phyloP scores from a whole-genome alignment of 2,113 vertebrate genomes.

The Cyprinodon brontotheroides region DNA sequence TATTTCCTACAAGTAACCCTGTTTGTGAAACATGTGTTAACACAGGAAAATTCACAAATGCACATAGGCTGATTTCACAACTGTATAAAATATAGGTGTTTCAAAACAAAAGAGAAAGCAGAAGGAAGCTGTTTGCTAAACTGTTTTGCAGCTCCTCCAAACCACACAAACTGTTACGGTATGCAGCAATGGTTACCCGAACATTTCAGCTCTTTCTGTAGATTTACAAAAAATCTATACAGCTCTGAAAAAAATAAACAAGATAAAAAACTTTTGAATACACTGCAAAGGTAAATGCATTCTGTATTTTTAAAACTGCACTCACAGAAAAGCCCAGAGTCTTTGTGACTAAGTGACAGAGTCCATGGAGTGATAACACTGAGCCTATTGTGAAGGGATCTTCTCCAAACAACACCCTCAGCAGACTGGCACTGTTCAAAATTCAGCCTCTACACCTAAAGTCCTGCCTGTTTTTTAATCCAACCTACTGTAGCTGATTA shows the following conservation, averaged over 20 bases:
- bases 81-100: neutral
- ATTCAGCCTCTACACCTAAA: neutral
- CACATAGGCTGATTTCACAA: slow-evolving; percentile 37
- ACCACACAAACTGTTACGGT: neutral
- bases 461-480: neutral
- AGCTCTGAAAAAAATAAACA: neutral
- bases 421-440: neutral
- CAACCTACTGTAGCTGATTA: neutral
- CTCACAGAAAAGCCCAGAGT: neutral
- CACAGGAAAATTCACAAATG: slow-evolving; percentile 1
- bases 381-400: slow-evolving; percentile 1
- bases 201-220: neutral
- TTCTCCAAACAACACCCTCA: slow-evolving; percentile 11
- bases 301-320: neutral
- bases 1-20: neutral
- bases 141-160: slow-evolving; percentile 1
- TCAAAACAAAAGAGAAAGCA: slow-evolving; percentile 15
- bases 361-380: slow-evolving; percentile 5
- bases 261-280: neutral
- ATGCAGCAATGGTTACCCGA: no score
- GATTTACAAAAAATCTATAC: neutral
- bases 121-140: slow-evolving; percentile 24
- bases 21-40: neutral
- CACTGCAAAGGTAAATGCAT: neutral
- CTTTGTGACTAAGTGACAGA: neutral